Percentiles rank a stretch among this genome's conserved stretches.
Evolutionary conservation across 2,888 invertebrate species (phyloP).

Genomic region (Lochmaea crataegi): DNA sequence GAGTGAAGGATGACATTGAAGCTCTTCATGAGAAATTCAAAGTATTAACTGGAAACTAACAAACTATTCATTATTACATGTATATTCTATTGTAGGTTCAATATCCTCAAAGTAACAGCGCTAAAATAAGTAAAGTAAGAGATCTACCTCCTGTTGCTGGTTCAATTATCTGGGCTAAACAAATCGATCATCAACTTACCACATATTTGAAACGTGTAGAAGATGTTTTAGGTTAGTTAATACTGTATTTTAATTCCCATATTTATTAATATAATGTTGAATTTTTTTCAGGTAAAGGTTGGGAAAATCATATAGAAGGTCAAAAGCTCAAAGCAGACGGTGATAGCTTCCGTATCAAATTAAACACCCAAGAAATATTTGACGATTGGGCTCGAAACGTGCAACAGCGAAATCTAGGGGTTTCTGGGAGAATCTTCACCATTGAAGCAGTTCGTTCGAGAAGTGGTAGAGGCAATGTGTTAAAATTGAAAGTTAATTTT

Average conservation of each 20-base stretch:
- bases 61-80: no score
- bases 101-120: slow-evolving; percentile 95
- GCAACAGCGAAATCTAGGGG: slow-evolving; percentile 93
- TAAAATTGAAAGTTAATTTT: slow-evolving; percentile 94
- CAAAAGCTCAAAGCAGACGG: slow-evolving; percentile 97
- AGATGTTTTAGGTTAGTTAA: slow-evolving; percentile 87
- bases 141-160: slow-evolving; percentile 98
- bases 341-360: slow-evolving; percentile 95
- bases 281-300: slow-evolving; percentile 80
- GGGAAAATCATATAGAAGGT: slow-evolving; percentile 99
- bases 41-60: slow-evolving; percentile 65
- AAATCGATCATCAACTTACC: slow-evolving; percentile 97
- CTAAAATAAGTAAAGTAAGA: slow-evolving; percentile 88
- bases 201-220: slow-evolving; percentile 97
- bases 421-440: slow-evolving; percentile 93
- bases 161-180: slow-evolving; percentile 98
- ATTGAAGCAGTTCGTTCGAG: slow-evolving; percentile 86
- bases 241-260: not conserved
- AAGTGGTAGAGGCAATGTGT: slow-evolving; percentile 84
- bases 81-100: slow-evolving; percentile 74
- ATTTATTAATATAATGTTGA: not conserved
- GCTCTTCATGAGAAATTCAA: slow-evolving; percentile 98
- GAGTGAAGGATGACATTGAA: slow-evolving; percentile 99
- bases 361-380: slow-evolving; percentile 97
- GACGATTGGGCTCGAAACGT: slow-evolving; percentile 98